Percentiles rank a stretch among this genome's conserved stretches.
Conservation (phyloP, 2,888 invertebrate species). For the Spisula subtruncata region DNA sequence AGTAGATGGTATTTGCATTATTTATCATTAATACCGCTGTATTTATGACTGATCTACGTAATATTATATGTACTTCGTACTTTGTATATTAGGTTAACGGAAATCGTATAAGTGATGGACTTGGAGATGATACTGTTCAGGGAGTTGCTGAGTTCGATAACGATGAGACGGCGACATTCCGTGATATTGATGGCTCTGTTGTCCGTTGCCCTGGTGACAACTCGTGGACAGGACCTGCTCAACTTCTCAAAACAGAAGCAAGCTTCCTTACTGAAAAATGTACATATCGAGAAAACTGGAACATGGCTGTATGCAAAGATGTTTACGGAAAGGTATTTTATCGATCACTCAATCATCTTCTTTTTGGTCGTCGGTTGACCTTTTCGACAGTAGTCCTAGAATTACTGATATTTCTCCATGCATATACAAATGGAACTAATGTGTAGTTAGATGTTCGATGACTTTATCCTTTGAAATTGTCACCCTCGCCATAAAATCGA, state of each 20-base stretch:
- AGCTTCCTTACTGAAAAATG: slow-evolving; percentile 48
- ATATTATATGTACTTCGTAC: too few species aligned
- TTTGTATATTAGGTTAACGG: slow-evolving; percentile 40
- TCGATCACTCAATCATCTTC: too few species aligned
- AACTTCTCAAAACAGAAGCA: slow-evolving; percentile 47
- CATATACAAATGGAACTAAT: too few species aligned
- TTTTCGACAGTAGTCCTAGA: too few species aligned
- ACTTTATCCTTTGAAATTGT: too few species aligned
- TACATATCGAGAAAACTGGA: slow-evolving; percentile 53
- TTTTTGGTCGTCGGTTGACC: too few species aligned
- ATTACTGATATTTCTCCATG: too few species aligned
- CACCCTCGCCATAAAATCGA: too few species aligned
- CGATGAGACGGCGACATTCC: slow-evolving; percentile 56
- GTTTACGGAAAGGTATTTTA: slow-evolving; percentile 59
- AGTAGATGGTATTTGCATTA: too few species aligned
- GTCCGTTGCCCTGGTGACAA: slow-evolving; percentile 41
- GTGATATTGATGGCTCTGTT: slow-evolving; percentile 54
- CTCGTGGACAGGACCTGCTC: slow-evolving; percentile 23
- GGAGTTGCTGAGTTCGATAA: slow-evolving; percentile 45
- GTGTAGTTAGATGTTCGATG: too few species aligned
- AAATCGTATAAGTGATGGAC: slow-evolving; percentile 54
- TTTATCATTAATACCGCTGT: too few species aligned
- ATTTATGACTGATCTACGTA: too few species aligned
- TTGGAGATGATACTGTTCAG: slow-evolving; percentile 25
- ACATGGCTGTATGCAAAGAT: slow-evolving; percentile 50